Percentiles rank a stretch among this genome's conserved stretches.
These are phyloP conservation scores for Ellobium chinense DNA, from an alignment of 2,888 invertebrate species.

Conservation along the genomic window DNA sequence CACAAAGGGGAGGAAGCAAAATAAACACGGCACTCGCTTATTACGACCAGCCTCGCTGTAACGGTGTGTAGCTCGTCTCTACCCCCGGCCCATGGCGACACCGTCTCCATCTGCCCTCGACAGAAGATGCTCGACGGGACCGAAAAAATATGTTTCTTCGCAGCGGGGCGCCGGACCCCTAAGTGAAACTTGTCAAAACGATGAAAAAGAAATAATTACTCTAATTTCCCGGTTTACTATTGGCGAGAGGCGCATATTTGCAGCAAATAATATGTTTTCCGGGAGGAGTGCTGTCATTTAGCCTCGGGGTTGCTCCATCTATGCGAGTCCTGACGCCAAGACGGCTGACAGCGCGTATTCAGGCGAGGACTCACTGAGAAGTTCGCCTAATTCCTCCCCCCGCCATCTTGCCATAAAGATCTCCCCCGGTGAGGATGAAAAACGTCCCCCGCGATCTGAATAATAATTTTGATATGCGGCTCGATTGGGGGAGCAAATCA, in stretches of 20 bases:
- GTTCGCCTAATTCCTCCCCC: slow-evolving; percentile 28
- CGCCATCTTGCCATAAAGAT: slow-evolving; percentile 18
- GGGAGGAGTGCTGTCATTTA: slow-evolving; percentile 40
- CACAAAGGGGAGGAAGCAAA: background rate
- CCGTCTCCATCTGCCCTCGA: background rate
- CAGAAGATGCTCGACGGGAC: background rate
- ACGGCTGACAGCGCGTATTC: slow-evolving; percentile 27
- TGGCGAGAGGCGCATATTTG: slow-evolving; percentile 38
- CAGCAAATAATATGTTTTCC: slow-evolving; percentile 54
- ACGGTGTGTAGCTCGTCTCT: background rate
- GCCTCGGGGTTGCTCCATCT: slow-evolving; percentile 34
- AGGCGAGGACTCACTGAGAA: background rate
- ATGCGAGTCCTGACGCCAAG: slow-evolving; percentile 18
- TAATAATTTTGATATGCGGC: slow-evolving; percentile 22
- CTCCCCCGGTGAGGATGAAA: slow-evolving; percentile 16
- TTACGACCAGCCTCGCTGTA: background rate
- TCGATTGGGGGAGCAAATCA: slow-evolving; percentile 11
- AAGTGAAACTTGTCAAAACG: slow-evolving; percentile 47
- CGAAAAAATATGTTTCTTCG: slow-evolving; percentile 8
- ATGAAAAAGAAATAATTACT: slow-evolving; percentile 50
- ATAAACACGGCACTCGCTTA: background rate
- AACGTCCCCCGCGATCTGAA: background rate
- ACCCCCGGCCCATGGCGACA: background rate
- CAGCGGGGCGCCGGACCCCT: background rate
- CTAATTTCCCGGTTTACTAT: slow-evolving; percentile 46